These are phyloP conservation scores for Geotrypetes seraphini DNA, from an alignment of 2,797 vertebrate species.

Conservation along the genomic window DNA sequence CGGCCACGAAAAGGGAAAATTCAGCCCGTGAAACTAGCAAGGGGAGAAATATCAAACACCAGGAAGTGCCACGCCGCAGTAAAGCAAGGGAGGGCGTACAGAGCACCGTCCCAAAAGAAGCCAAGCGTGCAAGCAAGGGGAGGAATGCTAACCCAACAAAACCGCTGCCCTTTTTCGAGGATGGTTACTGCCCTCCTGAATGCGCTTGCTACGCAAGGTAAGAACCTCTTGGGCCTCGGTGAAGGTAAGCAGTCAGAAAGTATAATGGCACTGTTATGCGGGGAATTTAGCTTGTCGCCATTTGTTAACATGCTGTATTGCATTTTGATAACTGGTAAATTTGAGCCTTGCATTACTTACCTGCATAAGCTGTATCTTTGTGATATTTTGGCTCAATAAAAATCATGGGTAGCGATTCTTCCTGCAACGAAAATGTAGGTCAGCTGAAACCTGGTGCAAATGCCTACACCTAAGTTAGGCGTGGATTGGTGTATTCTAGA, in stretches of 20 bases:
- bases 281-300: too few species aligned
- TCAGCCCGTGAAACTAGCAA: not conserved
- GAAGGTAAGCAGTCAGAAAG: not conserved
- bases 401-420: too few species aligned
- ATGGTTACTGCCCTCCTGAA: conserved; percentile 42
- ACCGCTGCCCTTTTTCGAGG: conserved; percentile 41
- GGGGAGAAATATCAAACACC: not conserved
- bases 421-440: too few species aligned
- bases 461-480: too few species aligned
- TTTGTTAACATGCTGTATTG: too few species aligned
- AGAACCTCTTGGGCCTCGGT: not conserved
- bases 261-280: not conserved
- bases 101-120: not conserved
- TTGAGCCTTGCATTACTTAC: too few species aligned
- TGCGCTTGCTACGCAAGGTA: conserved; percentile 50
- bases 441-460: too few species aligned
- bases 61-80: conserved; percentile 7
- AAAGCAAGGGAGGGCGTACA: conserved; percentile 26
- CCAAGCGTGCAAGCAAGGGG: not conserved
- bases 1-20: not conserved
- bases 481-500: too few species aligned
- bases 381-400: too few species aligned
- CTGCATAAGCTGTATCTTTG: too few species aligned
- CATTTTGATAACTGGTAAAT: too few species aligned
- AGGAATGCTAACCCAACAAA: not conserved